Conservation (phyloP, 2,113 vertebrate species). For the Gavialis gangeticus region DNA sequence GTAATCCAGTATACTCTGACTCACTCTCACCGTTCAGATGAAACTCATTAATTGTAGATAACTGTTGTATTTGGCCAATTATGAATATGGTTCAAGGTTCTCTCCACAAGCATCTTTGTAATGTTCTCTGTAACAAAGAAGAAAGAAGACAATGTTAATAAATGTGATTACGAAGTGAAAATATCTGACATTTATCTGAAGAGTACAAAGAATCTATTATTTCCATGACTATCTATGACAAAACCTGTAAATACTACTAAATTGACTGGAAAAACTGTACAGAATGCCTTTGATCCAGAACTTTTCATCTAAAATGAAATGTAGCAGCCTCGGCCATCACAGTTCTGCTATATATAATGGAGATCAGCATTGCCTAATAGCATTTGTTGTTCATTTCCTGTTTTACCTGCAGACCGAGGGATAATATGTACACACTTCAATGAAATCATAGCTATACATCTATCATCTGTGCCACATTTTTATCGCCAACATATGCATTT, state of each 20-base stretch:
- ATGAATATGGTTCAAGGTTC: background rate
- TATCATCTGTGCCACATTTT: constrained; percentile 1
- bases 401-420: background rate
- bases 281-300: background rate
- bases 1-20: background rate
- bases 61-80: background rate
- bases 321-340: background rate
- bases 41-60: constrained; percentile 20
- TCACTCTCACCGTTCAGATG: background rate
- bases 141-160: constrained; percentile 42
- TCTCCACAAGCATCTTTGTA: constrained; percentile 32
- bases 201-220: constrained; percentile 29
- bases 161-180: constrained; percentile 34
- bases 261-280: background rate
- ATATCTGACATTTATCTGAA: constrained; percentile 31
- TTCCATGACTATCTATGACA: constrained; percentile 16
- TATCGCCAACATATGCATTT: background rate
- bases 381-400: background rate
- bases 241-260: constrained; percentile 23
- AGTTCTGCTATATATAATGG: background rate
- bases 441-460: background rate
- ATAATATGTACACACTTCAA: background rate
- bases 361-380: background rate
- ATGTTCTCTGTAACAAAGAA: background rate
- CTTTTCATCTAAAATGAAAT: background rate